Evolutionary conservation across 2,888 invertebrate genomes (phyloP).

Genomic region (Drosophila dives): DNA sequence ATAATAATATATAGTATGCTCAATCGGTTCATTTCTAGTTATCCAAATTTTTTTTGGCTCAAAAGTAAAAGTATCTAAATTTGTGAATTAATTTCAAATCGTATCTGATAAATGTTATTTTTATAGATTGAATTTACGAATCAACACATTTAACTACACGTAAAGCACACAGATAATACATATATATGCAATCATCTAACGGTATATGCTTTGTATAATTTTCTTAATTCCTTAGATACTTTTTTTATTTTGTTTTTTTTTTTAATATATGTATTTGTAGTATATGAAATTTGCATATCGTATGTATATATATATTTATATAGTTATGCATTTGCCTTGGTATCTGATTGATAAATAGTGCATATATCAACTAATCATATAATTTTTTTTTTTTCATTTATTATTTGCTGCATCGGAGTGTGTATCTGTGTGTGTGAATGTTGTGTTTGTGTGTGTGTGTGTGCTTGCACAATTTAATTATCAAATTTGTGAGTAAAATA

Average conservation of each 20-base stretch:
- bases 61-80: constrained; percentile 55
- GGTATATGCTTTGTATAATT: constrained; percentile 60
- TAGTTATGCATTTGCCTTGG: constrained; percentile 58
- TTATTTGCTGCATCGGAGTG: constrained; percentile 34
- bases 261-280: constrained; percentile 37
- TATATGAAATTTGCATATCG: constrained; percentile 59
- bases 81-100: constrained; percentile 13
- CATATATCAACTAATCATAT: constrained; percentile 76
- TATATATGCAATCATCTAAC: constrained; percentile 36
- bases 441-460: constrained; percentile 25
- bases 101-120: constrained; percentile 26
- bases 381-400: constrained; percentile 40
- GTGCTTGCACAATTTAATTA: constrained; percentile 47
- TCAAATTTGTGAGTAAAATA: constrained; percentile 41
- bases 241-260: constrained; percentile 34
- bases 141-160: constrained; percentile 60
- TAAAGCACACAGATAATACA: constrained; percentile 49
- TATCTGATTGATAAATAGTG: constrained; percentile 72
- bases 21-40: constrained; percentile 22
- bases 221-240: constrained; percentile 56
- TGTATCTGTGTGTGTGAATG: constrained; percentile 30
- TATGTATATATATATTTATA: constrained; percentile 53
- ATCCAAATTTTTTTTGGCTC: not conserved
- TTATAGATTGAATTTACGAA: constrained; percentile 38
- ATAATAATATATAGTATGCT: constrained; percentile 40